phyloP scores from a whole-genome alignment of 2,113 vertebrate genomes.

The Panthera uncia region DNA sequence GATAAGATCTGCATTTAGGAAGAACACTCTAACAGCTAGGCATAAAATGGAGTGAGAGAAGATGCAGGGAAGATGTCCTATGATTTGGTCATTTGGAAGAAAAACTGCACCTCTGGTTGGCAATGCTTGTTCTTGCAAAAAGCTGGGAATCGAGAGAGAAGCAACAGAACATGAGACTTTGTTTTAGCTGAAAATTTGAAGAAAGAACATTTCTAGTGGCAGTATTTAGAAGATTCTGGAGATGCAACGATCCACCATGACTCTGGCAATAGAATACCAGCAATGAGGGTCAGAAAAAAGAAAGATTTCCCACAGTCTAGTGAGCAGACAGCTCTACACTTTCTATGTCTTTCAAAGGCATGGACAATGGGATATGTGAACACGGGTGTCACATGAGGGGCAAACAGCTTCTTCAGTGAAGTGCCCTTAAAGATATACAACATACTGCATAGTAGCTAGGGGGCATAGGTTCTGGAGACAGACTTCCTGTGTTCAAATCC shows the following conservation, averaged over 20 bases:
- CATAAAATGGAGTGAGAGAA: not conserved
- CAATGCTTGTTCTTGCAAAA: conserved; percentile 49
- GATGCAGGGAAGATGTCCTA: not conserved
- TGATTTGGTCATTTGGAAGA: conserved; percentile 57
- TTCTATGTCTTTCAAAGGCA: conserved; percentile 7
- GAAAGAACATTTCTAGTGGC: not conserved
- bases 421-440: not conserved
- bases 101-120: conserved; percentile 18
- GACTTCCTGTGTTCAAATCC: not conserved
- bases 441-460: not conserved
- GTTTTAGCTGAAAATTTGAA: conserved; percentile 51
- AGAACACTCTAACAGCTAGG: conserved; percentile 24
- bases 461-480: not conserved
- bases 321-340: not conserved
- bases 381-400: not conserved
- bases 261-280: conserved; percentile 30
- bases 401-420: conserved; percentile 11
- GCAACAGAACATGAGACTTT: conserved; percentile 39
- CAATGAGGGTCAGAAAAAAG: conserved; percentile 4
- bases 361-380: not conserved
- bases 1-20: conserved; percentile 52
- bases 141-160: conserved; percentile 39
- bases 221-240: conserved; percentile 14
- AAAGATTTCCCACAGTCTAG: not conserved
- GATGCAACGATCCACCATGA: not conserved